A percentile compares a stretch with the other conserved stretches of the same genome.
Evolutionary conservation across 1,140 invertebrate species (phyloP).

Genomic region (Linepithema humile): DNA sequence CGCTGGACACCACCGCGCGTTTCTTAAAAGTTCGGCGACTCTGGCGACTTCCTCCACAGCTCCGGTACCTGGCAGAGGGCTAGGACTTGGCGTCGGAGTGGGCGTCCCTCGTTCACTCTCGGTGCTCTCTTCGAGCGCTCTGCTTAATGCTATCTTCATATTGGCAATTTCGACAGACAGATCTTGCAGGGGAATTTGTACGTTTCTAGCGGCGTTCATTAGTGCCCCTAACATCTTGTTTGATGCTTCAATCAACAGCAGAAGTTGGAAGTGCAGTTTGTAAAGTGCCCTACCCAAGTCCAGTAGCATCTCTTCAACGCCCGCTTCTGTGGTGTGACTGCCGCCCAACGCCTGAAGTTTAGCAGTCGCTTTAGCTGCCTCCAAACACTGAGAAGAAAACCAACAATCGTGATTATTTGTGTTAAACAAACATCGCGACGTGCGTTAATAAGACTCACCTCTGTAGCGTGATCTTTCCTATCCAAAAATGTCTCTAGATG

Average conservation of each 20-base stretch:
- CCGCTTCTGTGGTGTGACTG: constrained; percentile 84
- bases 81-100: constrained; percentile 84
- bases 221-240: constrained; percentile 93
- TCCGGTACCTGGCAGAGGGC: constrained; percentile 79
- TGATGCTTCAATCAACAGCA: constrained; percentile 95
- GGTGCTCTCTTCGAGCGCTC: constrained; percentile 85
- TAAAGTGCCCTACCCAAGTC: constrained; percentile 94
- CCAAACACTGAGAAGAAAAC: constrained; percentile 87
- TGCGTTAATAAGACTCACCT: constrained; percentile 86
- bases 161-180: constrained; percentile 85
- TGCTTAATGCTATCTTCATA: constrained; percentile 84
- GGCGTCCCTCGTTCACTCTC: constrained; percentile 86
- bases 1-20: constrained; percentile 87
- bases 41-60: constrained; percentile 85
- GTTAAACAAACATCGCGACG: not conserved
- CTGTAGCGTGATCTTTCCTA: constrained; percentile 94
- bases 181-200: constrained; percentile 85
- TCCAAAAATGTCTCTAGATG: constrained; percentile 97
- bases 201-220: constrained; percentile 84
- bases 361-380: constrained; percentile 89
- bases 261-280: constrained; percentile 96
- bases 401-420: not conserved
- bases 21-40: constrained; percentile 87
- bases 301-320: constrained; percentile 87
- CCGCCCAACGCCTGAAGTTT: constrained; percentile 90